Conservation (phyloP, 1,140 invertebrate species). For the Hypsibius dujardini region DNA sequence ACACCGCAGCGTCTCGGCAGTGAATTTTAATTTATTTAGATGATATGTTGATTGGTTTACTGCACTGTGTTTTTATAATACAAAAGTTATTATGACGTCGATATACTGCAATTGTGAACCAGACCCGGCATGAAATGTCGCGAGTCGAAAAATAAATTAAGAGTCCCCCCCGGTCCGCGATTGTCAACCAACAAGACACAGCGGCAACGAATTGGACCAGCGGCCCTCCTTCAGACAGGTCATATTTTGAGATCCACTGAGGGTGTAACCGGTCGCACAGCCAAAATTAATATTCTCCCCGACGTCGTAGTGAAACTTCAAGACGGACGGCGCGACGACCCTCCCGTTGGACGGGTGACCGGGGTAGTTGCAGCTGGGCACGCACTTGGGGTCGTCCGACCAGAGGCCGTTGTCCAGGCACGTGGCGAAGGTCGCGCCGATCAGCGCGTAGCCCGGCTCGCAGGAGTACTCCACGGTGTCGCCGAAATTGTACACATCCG, state of each 20-base stretch:
- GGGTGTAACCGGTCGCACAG: conserved; percentile 26
- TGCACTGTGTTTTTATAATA: too few species aligned
- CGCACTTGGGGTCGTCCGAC: conserved; percentile 64
- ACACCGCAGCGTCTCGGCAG: too few species aligned
- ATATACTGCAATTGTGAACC: too few species aligned
- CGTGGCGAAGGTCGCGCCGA: conserved; percentile 32
- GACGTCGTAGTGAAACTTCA: conserved; percentile 57
- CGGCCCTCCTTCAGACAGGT: conserved; percentile 68
- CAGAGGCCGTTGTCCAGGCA: conserved; percentile 67
- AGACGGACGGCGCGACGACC: conserved; percentile 38
- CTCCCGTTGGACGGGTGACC: conserved; percentile 49
- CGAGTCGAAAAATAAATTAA: too few species aligned
- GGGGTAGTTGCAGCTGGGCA: conserved; percentile 11
- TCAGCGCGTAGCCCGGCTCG: conserved; percentile 66
- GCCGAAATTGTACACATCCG: conserved; percentile 50
- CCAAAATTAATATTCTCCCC: conserved; percentile 38
- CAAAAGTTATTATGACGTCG: too few species aligned
- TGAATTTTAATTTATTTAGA: too few species aligned
- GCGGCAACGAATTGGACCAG: conserved; percentile 63
- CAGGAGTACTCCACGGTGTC: conserved; percentile 68
- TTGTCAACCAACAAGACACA: conserved; percentile 39
- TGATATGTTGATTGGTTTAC: too few species aligned
- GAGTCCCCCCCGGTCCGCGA: too few species aligned
- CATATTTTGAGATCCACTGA: conserved; percentile 54
- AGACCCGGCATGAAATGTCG: too few species aligned